Conservation (phyloP, 1,140 invertebrate species). For the Lanistes nyassanus region DNA sequence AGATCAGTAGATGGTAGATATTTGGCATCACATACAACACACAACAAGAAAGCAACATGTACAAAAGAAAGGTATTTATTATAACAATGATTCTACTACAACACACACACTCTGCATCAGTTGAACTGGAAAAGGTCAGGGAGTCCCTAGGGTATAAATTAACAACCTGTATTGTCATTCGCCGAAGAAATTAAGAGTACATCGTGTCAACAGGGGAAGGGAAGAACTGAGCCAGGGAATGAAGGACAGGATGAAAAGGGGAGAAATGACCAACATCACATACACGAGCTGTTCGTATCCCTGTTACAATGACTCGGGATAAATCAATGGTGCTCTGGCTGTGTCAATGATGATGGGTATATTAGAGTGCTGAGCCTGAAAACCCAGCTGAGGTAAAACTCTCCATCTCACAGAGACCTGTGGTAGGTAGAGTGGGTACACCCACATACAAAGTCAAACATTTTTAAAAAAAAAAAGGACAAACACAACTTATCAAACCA, state of each 20-base stretch:
- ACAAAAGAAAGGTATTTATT: constrained; percentile 29
- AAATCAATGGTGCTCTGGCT: too few relatives aligned
- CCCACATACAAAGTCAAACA: neutral
- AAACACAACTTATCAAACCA: neutral
- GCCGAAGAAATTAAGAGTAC: constrained; percentile 9
- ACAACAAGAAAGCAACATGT: neutral
- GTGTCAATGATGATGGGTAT: constrained; percentile 11
- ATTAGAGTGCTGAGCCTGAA: neutral
- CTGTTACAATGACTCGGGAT: too few relatives aligned
- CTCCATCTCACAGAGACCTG: neutral
- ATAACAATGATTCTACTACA: constrained; percentile 30
- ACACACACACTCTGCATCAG: constrained; percentile 22
- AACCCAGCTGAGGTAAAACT: constrained; percentile 6
- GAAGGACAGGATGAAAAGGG: neutral
- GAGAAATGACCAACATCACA: constrained; percentile 17
- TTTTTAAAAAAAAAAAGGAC: neutral
- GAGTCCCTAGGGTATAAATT: constrained; percentile 18
- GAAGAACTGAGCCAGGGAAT: neutral
- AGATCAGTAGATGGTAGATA: too few relatives aligned
- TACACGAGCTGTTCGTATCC: neutral
- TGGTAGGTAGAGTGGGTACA: neutral
- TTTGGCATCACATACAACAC: too few relatives aligned
- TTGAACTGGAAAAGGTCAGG: constrained; percentile 14
- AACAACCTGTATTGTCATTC: constrained; percentile 16
- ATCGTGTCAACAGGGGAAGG: neutral